A percentile compares a stretch with the other conserved stretches of the same genome.
phyloP scores from a whole-genome alignment of 2,113 vertebrate genomes.

The Psephotus haematonotus region DNA sequence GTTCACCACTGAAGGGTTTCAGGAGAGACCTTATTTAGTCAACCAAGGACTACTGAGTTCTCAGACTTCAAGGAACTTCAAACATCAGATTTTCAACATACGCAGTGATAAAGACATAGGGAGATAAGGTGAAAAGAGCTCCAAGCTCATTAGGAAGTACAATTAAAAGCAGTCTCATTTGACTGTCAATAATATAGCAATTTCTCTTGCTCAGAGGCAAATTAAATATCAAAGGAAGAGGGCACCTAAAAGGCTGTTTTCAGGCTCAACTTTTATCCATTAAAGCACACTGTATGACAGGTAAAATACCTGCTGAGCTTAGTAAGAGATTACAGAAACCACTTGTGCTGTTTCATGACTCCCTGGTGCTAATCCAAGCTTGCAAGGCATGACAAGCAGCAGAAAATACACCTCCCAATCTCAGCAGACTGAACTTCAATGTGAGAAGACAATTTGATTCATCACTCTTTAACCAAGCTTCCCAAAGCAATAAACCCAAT shows the following conservation, averaged over 20 bases:
- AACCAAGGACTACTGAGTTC: background rate
- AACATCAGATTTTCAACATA: background rate
- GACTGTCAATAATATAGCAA: background rate
- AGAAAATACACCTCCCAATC: background rate
- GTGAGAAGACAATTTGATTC: background rate
- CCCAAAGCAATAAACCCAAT: background rate
- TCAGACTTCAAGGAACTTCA: background rate
- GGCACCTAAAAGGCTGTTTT: background rate
- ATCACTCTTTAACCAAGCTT: background rate
- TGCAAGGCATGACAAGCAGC: background rate
- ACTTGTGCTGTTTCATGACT: background rate
- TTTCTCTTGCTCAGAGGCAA: background rate
- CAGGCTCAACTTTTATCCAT: background rate
- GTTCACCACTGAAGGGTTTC: background rate
- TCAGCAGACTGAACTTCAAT: background rate
- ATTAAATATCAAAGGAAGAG: background rate
- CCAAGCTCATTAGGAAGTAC: background rate
- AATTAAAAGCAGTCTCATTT: background rate
- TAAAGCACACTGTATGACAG: background rate
- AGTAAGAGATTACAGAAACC: background rate
- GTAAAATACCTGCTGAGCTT: background rate
- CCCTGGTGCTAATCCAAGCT: background rate
- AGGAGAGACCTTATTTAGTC: background rate
- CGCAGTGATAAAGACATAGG: background rate
- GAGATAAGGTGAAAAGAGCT: background rate